Percentiles rank a stretch among this genome's conserved stretches.
Evolutionary conservation across 2,113 vertebrate species (phyloP).

Genomic region (Myotis brandtii): DNA sequence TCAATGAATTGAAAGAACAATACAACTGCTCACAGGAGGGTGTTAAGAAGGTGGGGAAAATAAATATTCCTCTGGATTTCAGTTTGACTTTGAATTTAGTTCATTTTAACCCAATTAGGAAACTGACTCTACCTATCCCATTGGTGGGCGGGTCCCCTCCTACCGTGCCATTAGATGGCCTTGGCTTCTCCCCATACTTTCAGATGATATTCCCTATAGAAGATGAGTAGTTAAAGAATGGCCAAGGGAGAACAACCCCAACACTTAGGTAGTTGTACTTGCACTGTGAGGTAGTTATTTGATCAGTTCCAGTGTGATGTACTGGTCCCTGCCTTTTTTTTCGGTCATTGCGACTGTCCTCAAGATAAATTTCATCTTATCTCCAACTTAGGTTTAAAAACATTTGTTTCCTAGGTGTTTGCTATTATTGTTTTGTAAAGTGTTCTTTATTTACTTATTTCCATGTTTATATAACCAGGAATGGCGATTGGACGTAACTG

Average conservation of each 20-base stretch:
- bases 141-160: not conserved
- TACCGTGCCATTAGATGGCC: not conserved
- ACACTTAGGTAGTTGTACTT: conserved; percentile 64
- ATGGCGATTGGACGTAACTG: not conserved
- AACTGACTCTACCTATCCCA: not conserved
- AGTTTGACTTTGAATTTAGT: not conserved
- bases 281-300: not conserved
- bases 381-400: not conserved
- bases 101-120: not conserved
- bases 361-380: not conserved
- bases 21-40: not conserved
- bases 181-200: conserved; percentile 46
- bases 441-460: not conserved
- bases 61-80: not conserved
- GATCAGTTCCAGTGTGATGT: not conserved
- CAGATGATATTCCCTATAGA: not conserved
- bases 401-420: not conserved
- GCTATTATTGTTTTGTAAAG: not conserved
- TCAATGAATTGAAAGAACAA: conserved; percentile 46
- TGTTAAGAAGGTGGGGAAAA: not conserved
- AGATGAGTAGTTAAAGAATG: conserved; percentile 42
- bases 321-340: not conserved
- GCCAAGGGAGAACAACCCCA: not conserved
- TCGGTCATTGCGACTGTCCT: not conserved
- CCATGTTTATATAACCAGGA: not conserved